These are phyloP conservation scores for Sebastes jordani DNA, from an alignment of 2,797 vertebrate species.

Conservation along the genomic window DNA sequence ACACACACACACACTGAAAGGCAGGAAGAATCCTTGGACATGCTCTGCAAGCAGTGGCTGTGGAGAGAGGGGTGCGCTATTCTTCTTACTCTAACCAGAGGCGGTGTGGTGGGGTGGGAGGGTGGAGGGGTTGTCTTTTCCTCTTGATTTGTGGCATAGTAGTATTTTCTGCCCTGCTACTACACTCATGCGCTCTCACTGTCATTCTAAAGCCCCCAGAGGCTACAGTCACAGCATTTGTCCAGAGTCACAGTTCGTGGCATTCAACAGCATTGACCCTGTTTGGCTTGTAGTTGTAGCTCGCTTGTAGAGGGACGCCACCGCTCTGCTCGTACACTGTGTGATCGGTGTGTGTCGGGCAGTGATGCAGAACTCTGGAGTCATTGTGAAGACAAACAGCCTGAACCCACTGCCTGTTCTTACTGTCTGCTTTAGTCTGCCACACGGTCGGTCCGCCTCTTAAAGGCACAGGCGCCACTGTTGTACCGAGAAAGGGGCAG, in stretches of 20 bases:
- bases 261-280: slow-evolving; percentile 41
- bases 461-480: slow-evolving; percentile 79
- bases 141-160: slow-evolving; percentile 77
- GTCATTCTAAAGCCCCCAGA: slow-evolving; percentile 60
- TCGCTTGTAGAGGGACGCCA: slow-evolving; percentile 7
- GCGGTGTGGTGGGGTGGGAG: slow-evolving; percentile 30
- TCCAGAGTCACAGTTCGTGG: slow-evolving; percentile 38
- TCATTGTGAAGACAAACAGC: slow-evolving; percentile 86
- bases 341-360: slow-evolving; percentile 57
- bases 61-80: slow-evolving; percentile 80
- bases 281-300: slow-evolving; percentile 19
- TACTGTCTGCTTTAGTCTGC: slow-evolving; percentile 77
- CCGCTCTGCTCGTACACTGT: slow-evolving; percentile 28
- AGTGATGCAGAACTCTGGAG: slow-evolving; percentile 80
- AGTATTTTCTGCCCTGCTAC: slow-evolving; percentile 77
- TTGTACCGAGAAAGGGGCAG: slow-evolving; percentile 51
- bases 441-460: slow-evolving; percentile 80
- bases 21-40: slow-evolving; percentile 73
- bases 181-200: slow-evolving; percentile 69
- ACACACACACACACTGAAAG: slow-evolving; percentile 47
- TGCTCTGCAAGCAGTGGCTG: slow-evolving; percentile 78
- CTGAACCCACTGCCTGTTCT: slow-evolving; percentile 73
- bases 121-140: slow-evolving; percentile 50
- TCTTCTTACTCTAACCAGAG: slow-evolving; percentile 76
- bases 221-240: slow-evolving; percentile 64